phyloP scores from a whole-genome alignment of 2,888 invertebrate species.

The Bombylius discolor region DNA sequence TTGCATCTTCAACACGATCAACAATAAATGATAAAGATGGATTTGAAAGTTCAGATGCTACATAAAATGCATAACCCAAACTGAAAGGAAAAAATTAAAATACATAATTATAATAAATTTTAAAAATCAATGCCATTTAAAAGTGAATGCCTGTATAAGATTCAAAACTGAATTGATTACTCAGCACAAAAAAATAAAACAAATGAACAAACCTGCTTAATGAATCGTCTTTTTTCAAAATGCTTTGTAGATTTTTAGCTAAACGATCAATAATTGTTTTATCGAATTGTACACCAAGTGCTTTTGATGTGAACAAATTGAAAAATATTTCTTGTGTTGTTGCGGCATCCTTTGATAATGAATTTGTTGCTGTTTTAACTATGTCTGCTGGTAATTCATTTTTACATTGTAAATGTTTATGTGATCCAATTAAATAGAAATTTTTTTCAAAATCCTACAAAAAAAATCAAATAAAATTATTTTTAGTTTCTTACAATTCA shows the following conservation, averaged over 20 bases:
- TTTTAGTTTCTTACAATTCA: too few species aligned
- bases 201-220: slow-evolving; percentile 42
- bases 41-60: slow-evolving; percentile 57
- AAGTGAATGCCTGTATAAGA: slow-evolving; percentile 20
- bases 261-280: slow-evolving; percentile 55
- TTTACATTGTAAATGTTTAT: slow-evolving; percentile 45
- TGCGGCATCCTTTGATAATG: slow-evolving; percentile 52
- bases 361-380: slow-evolving; percentile 39
- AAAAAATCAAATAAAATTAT: slow-evolving; percentile 1
- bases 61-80: slow-evolving; percentile 70
- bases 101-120: too few species aligned
- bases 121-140: slow-evolving; percentile 18
- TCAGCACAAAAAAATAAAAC: too few species aligned
- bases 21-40: slow-evolving; percentile 47
- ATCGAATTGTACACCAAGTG: slow-evolving; percentile 52
- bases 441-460: slow-evolving; percentile 41
- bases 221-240: slow-evolving; percentile 75
- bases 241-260: slow-evolving; percentile 56
- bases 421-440: slow-evolving; percentile 53
- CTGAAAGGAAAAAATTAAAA: slow-evolving; percentile 34
- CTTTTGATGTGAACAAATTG: slow-evolving; percentile 55
- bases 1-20: slow-evolving; percentile 69
- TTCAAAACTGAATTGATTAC: too few species aligned
- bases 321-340: slow-evolving; percentile 59
- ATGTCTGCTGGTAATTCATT: slow-evolving; percentile 40